Percentiles rank a stretch among this genome's conserved stretches.
Conservation (phyloP, 53 echinoderm and acorn worm species). For the Paracentrotus lividus region DNA sequence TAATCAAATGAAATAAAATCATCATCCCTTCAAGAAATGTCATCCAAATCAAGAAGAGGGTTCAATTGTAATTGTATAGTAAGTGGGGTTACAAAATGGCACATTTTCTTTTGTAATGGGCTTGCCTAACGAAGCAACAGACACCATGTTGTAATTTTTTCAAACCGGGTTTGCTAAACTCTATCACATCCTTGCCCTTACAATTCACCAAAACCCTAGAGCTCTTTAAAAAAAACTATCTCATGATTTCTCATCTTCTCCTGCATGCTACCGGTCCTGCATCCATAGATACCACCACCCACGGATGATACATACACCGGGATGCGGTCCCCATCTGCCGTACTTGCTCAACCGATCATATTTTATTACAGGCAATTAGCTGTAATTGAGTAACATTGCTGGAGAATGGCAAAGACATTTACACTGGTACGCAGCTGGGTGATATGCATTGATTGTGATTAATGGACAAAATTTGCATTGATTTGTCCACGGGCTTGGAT, state of each 20-base stretch:
- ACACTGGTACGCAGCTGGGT: not conserved
- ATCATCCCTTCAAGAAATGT: too few species aligned
- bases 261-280: not conserved
- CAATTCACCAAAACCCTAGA: not conserved
- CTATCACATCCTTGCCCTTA: not conserved
- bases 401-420: conserved; percentile 49
- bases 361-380: conserved; percentile 55
- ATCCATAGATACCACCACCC: not conserved
- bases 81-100: too few species aligned
- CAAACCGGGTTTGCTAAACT: too few species aligned
- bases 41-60: too few species aligned
- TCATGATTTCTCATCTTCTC: not conserved
- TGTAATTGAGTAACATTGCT: conserved; percentile 53
- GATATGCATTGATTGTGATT: not conserved
- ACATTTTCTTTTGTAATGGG: too few species aligned
- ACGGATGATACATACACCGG: conserved; percentile 8
- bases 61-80: too few species aligned
- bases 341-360: conserved; percentile 47
- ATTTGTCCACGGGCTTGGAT: not conserved
- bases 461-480: conserved; percentile 49
- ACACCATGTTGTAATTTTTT: too few species aligned
- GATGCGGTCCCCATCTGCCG: conserved; percentile 41
- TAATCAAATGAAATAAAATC: too few species aligned
- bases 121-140: too few species aligned
- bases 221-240: not conserved